Conservation (phyloP, 2,888 invertebrate species). For the Rhodophaea formosa region DNA sequence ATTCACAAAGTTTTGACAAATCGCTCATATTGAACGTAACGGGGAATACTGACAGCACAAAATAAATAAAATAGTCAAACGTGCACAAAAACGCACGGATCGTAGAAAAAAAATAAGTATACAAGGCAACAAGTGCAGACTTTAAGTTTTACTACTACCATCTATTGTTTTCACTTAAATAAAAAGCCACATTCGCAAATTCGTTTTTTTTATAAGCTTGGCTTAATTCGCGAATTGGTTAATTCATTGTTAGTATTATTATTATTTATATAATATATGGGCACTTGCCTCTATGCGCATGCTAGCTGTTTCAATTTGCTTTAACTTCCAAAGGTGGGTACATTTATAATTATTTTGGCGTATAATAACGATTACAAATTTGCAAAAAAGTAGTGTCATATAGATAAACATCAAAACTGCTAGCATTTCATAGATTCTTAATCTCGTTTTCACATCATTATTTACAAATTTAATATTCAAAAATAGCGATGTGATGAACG, state of each 20-base stretch:
- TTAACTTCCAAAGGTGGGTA: slow-evolving; percentile 29
- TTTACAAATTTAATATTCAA: slow-evolving; percentile 7
- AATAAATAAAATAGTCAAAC: slow-evolving; percentile 60
- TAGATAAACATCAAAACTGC: slow-evolving; percentile 46
- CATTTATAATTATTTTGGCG: slow-evolving; percentile 35
- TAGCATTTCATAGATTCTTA: slow-evolving; percentile 41
- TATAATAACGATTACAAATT: slow-evolving; percentile 36
- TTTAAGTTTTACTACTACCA: slow-evolving; percentile 76
- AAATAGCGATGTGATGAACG: slow-evolving; percentile 23
- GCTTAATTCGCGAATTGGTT: slow-evolving; percentile 75
- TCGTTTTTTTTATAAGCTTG: slow-evolving; percentile 70
- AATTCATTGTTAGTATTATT: slow-evolving; percentile 69
- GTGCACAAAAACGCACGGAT: slow-evolving; percentile 61
- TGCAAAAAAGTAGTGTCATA: slow-evolving; percentile 34
- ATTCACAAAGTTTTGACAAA: slow-evolving; percentile 57
- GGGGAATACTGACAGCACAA: slow-evolving; percentile 66
- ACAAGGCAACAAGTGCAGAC: slow-evolving; percentile 81
- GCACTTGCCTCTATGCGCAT: slow-evolving; percentile 44
- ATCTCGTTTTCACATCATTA: background rate
- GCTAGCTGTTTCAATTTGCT: slow-evolving; percentile 47
- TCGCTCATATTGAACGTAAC: slow-evolving; percentile 38
- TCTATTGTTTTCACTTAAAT: slow-evolving; percentile 65
- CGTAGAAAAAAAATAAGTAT: slow-evolving; percentile 72
- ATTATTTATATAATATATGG: slow-evolving; percentile 55
- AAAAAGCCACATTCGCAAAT: slow-evolving; percentile 75